Conservation (phyloP, 1,140 invertebrate genomes). For the Aphelenchoides fujianensis region DNA sequence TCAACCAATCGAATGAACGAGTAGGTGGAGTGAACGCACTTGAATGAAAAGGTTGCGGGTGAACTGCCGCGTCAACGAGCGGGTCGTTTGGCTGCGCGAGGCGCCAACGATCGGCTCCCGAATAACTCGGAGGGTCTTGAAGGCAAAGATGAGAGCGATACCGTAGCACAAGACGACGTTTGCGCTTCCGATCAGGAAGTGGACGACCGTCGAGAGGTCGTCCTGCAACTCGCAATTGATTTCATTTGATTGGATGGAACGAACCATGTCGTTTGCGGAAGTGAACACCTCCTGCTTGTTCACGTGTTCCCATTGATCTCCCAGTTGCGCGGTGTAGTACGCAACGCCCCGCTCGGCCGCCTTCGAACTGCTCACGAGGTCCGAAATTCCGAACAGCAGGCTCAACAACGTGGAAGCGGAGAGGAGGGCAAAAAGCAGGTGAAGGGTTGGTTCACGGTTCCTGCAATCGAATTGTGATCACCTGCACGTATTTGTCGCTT, state of each 20-base stretch:
- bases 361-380: background rate
- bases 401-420: background rate
- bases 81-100: background rate
- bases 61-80: background rate
- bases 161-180: background rate
- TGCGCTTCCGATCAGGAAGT: background rate
- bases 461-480: background rate
- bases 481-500: background rate
- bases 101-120: background rate
- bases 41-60: background rate
- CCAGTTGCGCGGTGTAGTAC: background rate
- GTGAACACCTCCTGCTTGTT: background rate
- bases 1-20: too few relatives aligned
- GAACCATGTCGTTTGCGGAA: background rate
- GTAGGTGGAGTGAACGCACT: too few relatives aligned
- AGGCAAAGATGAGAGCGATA: slow-evolving; percentile 3
- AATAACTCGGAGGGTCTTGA: slow-evolving; percentile 2
- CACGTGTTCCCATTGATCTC: background rate
- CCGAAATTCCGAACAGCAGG: background rate
- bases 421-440: background rate
- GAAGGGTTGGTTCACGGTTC: background rate
- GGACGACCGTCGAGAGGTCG: background rate
- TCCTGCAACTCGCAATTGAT: background rate
- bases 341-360: background rate
- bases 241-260: background rate